Evolutionary conservation across 2,113 vertebrate species (phyloP).

Genomic region (Pleuronectes platessa): DNA sequence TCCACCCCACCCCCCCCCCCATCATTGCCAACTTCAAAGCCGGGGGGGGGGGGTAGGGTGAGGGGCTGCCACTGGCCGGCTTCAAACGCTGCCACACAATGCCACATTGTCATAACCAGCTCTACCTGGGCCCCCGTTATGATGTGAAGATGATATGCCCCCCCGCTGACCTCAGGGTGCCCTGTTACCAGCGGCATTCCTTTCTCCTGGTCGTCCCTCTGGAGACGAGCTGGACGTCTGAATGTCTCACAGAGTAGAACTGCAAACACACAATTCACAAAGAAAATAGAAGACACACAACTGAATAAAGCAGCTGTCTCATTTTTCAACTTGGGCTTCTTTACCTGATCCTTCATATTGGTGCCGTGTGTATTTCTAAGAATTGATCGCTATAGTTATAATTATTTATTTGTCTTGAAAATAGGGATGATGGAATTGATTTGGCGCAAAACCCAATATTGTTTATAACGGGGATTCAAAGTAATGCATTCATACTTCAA

Average conservation of each 20-base stretch:
- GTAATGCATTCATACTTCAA: too few relatives aligned
- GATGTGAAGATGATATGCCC: constrained; percentile 70
- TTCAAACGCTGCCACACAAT: constrained; percentile 66
- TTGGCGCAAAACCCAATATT: not conserved
- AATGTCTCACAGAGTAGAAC: too few relatives aligned
- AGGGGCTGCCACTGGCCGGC: constrained; percentile 69
- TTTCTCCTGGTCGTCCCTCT: constrained; percentile 9
- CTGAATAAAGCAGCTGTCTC: too few relatives aligned
- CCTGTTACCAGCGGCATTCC: constrained; percentile 20
- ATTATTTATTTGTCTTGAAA: too few relatives aligned
- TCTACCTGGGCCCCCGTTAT: constrained; percentile 58
- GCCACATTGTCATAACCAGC: constrained; percentile 62
- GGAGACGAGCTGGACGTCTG: not conserved
- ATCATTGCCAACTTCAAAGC: constrained; percentile 68
- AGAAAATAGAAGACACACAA: not conserved
- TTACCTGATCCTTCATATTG: not conserved
- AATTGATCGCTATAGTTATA: too few relatives aligned
- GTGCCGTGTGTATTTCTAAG: too few relatives aligned
- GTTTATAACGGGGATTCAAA: not conserved
- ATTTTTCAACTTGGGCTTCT: not conserved
- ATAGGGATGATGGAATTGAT: too few relatives aligned
- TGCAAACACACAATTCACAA: not conserved
- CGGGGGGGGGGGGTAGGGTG: constrained; percentile 39
- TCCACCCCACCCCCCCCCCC: not conserved
- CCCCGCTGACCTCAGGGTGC: constrained; percentile 41